Evolutionary conservation across 2,113 vertebrate genomes (phyloP), one percentile per base, ranked within the genome.

Genomic region (Carettochelys insculpta): DNA sequence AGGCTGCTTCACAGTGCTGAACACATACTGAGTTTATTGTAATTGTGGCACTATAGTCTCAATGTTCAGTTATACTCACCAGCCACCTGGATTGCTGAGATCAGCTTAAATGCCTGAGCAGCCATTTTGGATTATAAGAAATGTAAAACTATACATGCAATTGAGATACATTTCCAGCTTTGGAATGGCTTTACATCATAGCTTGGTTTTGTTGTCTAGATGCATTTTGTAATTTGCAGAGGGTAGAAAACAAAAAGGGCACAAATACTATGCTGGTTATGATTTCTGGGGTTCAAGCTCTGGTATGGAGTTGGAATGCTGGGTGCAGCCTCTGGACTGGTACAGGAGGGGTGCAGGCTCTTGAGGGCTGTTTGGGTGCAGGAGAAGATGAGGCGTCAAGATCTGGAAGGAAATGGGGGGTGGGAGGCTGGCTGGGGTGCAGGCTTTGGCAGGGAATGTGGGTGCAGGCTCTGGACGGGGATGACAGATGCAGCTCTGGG

Each of bases 171-270:
- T 77, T 77, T 90, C 2, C n/a, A n/a, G n/a, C n/a, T n/a, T n/a
- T n/a, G n/a, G 48, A 65, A 56, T 27, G 78, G 61, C 78, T 48
- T 87, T 85, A 4, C 5, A 43, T 86, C 9, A 2, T 47, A 11
- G 3, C 24, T 88, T 11, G 51, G 9, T 11, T 88, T n/a, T 88
- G 82, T 14, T 50, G 80, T 24, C 20, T 71, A 56, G 76, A 82
- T 0, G 0, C 34, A 84, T 80, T 90, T 79, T 77, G 86, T 1
- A 9, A 38, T 52, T 68, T 51, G 41, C 77, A 5, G 3, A 90
- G 6, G 31, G 68, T 51, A 54, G 11, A 75, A 89, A 80, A 61
- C 1, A 0, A 77, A n/a, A 41, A 11, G 24, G 0, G 0, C 10
- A 12, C 17, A 68, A 58, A 81, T 27, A 31, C 54, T 56, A 65